Evolutionary conservation across 92 coral and sea anemone genomes (phyloP).

Genomic region (Heliopora coerulea): DNA sequence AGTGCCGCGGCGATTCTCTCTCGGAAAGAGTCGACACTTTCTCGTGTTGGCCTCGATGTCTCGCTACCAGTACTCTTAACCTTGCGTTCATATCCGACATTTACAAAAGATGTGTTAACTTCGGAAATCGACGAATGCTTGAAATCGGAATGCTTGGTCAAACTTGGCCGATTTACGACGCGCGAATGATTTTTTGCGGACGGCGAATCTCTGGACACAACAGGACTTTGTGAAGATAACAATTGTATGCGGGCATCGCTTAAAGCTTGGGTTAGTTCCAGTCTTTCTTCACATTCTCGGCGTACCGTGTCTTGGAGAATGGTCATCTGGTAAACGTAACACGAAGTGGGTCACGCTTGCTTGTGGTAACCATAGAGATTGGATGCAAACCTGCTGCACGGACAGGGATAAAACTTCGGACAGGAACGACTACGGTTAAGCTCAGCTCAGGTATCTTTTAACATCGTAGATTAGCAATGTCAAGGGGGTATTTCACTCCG

Average conservation of each 20-base stretch:
- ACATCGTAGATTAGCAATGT: too few species aligned
- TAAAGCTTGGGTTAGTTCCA: conserved; percentile 88
- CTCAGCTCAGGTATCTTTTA: too few species aligned
- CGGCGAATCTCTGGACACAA: conserved; percentile 54
- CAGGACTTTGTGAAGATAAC: conserved; percentile 63
- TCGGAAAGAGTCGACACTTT: conserved; percentile 83
- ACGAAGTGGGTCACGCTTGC: not conserved
- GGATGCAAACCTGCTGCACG: too few species aligned
- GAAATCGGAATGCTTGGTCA: not conserved
- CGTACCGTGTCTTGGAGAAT: conserved; percentile 95
- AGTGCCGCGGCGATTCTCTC: conserved; percentile 92
- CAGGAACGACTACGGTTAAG: not conserved
- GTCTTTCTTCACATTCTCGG: conserved; percentile 94
- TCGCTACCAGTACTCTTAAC: conserved; percentile 42
- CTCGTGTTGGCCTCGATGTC: conserved; percentile 21
- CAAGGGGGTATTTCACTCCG: too few species aligned
- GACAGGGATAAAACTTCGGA: not conserved
- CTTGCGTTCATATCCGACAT: conserved; percentile 40
- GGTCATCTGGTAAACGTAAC: conserved; percentile 45
- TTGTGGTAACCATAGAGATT: too few species aligned
- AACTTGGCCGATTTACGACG: conserved; percentile 8
- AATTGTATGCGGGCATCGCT: conserved; percentile 88
- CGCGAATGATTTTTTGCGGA: conserved; percentile 48
- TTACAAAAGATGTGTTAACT: conserved; percentile 5
- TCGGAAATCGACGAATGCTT: not conserved